Conservation (phyloP, 2,888 invertebrate genomes). For the Limenitis camilla region DNA sequence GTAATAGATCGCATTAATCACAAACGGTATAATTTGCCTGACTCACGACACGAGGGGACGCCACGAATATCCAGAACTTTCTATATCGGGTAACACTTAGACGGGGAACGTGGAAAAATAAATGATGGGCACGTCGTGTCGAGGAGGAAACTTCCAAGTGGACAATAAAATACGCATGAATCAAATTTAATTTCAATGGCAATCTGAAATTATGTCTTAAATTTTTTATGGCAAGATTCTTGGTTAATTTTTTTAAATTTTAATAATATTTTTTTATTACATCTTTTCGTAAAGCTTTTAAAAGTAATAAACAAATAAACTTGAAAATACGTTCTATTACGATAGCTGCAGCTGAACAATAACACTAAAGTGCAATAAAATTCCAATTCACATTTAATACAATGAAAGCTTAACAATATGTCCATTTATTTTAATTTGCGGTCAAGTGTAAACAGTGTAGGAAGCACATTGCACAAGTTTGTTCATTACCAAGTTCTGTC, state of each 20-base stretch:
- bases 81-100: constrained; percentile 61
- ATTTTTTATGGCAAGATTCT: not conserved
- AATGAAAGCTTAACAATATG: constrained; percentile 9
- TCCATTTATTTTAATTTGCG: constrained; percentile 28
- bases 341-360: no score
- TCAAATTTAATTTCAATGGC: constrained; percentile 12
- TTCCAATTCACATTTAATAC: not conserved
- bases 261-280: not conserved
- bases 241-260: not conserved
- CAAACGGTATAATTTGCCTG: constrained; percentile 67
- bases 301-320: no score
- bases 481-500: constrained; percentile 38
- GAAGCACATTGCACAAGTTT: constrained; percentile 23
- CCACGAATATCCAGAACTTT: constrained; percentile 54
- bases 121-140: constrained; percentile 24
- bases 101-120: constrained; percentile 44
- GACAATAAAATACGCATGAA: constrained; percentile 19
- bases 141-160: constrained; percentile 17
- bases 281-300: no score
- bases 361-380: no score
- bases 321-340: no score
- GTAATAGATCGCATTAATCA: constrained; percentile 69
- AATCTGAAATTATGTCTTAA: constrained; percentile 1
- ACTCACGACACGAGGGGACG: constrained; percentile 67
- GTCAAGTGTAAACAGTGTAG: constrained; percentile 33